Base-by-base conservation (phyloP, 1,140 invertebrate species). In the Zaprionus davidi region DNA sequence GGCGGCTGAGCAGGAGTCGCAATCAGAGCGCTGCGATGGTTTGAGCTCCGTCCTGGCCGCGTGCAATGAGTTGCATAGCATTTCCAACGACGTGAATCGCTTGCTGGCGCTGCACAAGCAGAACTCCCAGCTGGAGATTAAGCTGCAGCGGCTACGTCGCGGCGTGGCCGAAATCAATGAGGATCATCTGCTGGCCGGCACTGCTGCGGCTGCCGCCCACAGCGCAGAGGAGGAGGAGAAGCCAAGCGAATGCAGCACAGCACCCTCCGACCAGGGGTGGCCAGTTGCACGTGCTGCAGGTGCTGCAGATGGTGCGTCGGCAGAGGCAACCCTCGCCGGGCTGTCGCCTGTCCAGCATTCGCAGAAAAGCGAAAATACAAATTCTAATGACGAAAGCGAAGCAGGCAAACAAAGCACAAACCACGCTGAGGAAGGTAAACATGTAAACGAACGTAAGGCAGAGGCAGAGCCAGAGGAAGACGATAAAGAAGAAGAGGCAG, bases 161-260 rank as follows among this genome's bases (percentile, higher is more conserved):
- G 91, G 82, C 66, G 91, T 92, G 11, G 84, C 79, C 36, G 91
- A 92, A 90, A 92, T 92, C 79, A 92, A 92, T 90, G 85, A 92
- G 82, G 91, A 92, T 82, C 86, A 91, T 78, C 65, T 82, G 59
- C 51, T 63, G 41, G 20, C 57, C 11, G 38, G 69, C 83, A 87
- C 73, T 88, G 46, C 20, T 86, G 51, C 31, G 82, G 82, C 82
- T 87, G 83, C 80, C 83, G 57, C 80, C 81, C 84, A 79, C 34
- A 1, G n/a, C 31, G 44, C 46, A 24, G 46, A 59, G 26, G 11
- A 41, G 82, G 78, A 85, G 66, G 24, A 28, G 83, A 88, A 87
- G 70, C 84, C 84, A 59, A 22, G 24, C 20, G 71, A 87, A 13
- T 87, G 85, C 85, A 78, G 59, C 31, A 44, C 58, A 26, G 58